Base-by-base conservation (phyloP, 2,797 vertebrate species). In the Anguilla obscura region DNA sequence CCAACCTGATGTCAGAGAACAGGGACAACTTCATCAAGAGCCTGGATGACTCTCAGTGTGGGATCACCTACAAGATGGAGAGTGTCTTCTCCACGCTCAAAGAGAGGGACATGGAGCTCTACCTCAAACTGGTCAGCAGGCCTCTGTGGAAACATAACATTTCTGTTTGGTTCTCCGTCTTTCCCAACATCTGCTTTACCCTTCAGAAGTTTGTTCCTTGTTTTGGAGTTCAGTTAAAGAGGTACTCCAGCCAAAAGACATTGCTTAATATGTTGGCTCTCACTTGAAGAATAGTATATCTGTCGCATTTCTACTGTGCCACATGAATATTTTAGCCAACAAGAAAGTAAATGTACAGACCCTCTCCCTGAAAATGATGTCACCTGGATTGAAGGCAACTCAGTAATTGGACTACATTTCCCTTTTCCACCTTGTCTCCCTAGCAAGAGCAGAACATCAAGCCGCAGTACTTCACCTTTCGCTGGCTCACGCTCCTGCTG, bases 11-110 rank as follows among this genome's bases (percentile, higher is more conserved):
- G 99, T 97, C 99, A 0, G 99, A 99, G 95, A 99, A 99, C 95
- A 95, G 98, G 82, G 99, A 99, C 94, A 99, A 99, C 94, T 99
- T 99, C 95, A 99, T 99, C 92, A 99, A 99, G 93, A 99, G 98
- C 90, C 94, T 99, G 84, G 98, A 99, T 30, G 98, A 99, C 93
- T 99, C 98, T 0, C 99, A 99, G 94, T 99, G 98, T 24, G 98
- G 98, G 87, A 99, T 99, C 93, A 99, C 97, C 9, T 99, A 97
- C 93, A 99, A 98, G 94, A 99, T 99, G 98, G 98, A 99, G 93
- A 98, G 97, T 6, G 98, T 99, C 48, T 99, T 98, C 92, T 97
- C 97, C 66, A 98, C 97, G 89, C 94, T 99, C 87, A 98, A 98
- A 91, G 97, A 98, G 60, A 98, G 97, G 80, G 98, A 99, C 85